Evolutionary conservation across 2,888 invertebrate species (phyloP).

Genomic region (Drepanosiphum platanoidis): DNA sequence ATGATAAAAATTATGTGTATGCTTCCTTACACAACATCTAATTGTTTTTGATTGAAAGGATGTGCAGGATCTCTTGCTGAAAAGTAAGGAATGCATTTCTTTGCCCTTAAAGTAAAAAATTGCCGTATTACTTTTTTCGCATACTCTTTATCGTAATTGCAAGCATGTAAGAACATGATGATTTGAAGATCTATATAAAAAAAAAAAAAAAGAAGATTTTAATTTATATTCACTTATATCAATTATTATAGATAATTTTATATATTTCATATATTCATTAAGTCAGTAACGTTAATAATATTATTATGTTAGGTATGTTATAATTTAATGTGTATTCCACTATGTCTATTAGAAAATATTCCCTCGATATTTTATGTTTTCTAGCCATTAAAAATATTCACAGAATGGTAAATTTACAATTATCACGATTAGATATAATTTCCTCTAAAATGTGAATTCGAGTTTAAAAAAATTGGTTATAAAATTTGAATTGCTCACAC

Average conservation of each 20-base stretch:
- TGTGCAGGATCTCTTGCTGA: conserved; percentile 63
- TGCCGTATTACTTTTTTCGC: conserved; percentile 64
- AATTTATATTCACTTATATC: neutral
- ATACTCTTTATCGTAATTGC: conserved; percentile 64
- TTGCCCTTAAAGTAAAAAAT: conserved; percentile 64
- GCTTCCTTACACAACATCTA: conserved; percentile 63
- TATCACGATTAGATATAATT: neutral
- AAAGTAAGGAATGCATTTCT: conserved; percentile 64
- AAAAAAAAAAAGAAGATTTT: no score
- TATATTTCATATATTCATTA: no score
- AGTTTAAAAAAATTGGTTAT: neutral
- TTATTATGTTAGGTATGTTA: neutral
- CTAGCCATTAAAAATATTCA: conserved; percentile 20
- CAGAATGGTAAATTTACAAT: neutral
- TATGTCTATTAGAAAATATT: neutral
- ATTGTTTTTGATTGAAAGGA: conserved; percentile 62
- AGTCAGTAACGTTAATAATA: neutral
- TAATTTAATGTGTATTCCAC: neutral
- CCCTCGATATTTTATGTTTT: neutral
- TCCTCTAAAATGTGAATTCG: neutral
- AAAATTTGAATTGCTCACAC: neutral
- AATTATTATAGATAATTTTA: conserved; percentile 6
- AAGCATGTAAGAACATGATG: conserved; percentile 64
- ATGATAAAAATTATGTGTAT: neutral
- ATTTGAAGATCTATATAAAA: conserved; percentile 64